Base-by-base conservation (phyloP, 1,140 invertebrate genomes). In the Homarus americanus region DNA sequence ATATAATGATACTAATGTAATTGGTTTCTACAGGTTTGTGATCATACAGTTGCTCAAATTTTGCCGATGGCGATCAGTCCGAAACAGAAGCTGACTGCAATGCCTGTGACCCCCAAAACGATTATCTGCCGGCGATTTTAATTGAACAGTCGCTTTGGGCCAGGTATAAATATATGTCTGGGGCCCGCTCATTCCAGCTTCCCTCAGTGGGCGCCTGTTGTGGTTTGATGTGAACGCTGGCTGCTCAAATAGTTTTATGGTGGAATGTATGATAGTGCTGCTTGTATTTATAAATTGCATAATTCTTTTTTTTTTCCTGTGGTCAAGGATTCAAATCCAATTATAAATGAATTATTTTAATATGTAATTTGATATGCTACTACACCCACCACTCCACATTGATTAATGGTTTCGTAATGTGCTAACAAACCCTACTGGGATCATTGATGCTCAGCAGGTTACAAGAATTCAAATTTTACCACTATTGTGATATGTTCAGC, bases 211-310 rank as follows among this genome's bases (percentile, higher is more conserved):
- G 86, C 58, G 66, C 76, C 76, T 87, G 75, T 69, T 79, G 63
- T 40, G 49, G 86, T 76, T 87, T 87, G 49, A 75, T 66, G 34
- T 87, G 36, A 79, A 87, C 72, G 86, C 75, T 79, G 76, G 76
- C 76, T 44, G 83, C 83, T 73, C 49, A 85, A 69, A n/a, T n/a
- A n/a, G n/a, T n/a, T 69, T 85, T 85, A 49, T 73, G 83, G 69
- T 85, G 86, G 78, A 85, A 75, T 87, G 87, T 89, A 82, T 80
- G 87, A 89, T 89, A 89, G 79, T 76, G 40, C 66, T 73, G 72
- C 58, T 73, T 89, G 87, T 89, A 89, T 75, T n/a, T 89, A 89
- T 89, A 89, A 34, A 38, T 89, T 89, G 82, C 66, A 89, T 89
- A 89, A 38, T 66, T 58, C 32, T 44, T 73, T 73, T 82, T 82